Evolutionary conservation across 2,888 invertebrate species (phyloP).

Genomic region (Oscheius sp.): DNA sequence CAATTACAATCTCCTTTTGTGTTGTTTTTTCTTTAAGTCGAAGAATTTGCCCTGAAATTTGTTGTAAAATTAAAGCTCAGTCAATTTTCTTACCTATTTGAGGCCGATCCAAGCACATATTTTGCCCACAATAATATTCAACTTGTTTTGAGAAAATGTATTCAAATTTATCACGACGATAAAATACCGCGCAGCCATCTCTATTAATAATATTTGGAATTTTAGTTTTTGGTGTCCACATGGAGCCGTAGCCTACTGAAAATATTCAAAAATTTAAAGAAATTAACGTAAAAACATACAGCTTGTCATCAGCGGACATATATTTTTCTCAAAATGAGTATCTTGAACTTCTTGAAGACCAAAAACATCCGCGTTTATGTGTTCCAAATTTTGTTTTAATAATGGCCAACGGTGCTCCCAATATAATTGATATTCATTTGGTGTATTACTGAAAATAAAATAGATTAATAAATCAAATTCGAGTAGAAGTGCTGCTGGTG

Average conservation of each 20-base stretch:
- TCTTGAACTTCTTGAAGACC: constrained; percentile 69
- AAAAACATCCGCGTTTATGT: constrained; percentile 63
- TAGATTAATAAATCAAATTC: not conserved
- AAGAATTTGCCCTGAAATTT: constrained; percentile 54
- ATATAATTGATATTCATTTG: constrained; percentile 28
- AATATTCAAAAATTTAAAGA: constrained; percentile 7
- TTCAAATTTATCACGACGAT: constrained; percentile 79
- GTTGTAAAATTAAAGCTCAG: not conserved
- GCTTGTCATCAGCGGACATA: constrained; percentile 42
- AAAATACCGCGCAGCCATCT: constrained; percentile 93
- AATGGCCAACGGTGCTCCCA: constrained; percentile 60
- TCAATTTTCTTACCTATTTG: constrained; percentile 51
- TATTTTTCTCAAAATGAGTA: constrained; percentile 35
- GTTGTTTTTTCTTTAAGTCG: constrained; percentile 47
- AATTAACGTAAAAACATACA: constrained; percentile 27
- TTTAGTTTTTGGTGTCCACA: constrained; percentile 51
- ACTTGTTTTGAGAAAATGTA: constrained; percentile 81
- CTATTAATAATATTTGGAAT: not conserved
- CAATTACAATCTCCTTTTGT: constrained; percentile 79
- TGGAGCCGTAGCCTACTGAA: constrained; percentile 44
- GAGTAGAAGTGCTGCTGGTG: too few relatives aligned
- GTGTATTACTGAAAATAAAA: not conserved
- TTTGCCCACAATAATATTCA: constrained; percentile 78
- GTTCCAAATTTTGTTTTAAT: constrained; percentile 52
- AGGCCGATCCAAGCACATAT: constrained; percentile 47